Conservation (phyloP, 2,113 vertebrate species). For the Corythoichthys intestinalis region DNA sequence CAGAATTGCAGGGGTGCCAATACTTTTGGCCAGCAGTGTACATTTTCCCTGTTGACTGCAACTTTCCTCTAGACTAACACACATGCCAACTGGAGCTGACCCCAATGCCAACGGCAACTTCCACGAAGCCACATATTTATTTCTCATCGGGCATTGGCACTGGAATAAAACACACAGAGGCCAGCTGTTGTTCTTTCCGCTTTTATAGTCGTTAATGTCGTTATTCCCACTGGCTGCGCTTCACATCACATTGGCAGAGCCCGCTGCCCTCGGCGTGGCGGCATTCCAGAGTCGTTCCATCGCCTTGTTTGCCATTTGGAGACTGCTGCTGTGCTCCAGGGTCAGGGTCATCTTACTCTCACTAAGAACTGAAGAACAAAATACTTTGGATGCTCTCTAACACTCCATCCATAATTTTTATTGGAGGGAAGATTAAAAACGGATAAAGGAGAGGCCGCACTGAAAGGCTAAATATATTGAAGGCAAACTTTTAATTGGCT, state of each 20-base stretch:
- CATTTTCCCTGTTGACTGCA: background rate
- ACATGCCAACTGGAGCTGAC: background rate
- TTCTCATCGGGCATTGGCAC: constrained; percentile 38
- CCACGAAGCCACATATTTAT: constrained; percentile 26
- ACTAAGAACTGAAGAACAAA: background rate
- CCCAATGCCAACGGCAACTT: constrained; percentile 20
- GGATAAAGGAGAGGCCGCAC: constrained; percentile 28
- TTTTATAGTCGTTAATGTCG: constrained; percentile 29
- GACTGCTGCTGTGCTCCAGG: constrained; percentile 12
- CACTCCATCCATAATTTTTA: constrained; percentile 44
- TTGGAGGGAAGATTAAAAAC: constrained; percentile 21
- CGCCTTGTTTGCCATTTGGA: constrained; percentile 19
- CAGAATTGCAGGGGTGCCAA: too few species aligned
- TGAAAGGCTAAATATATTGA: constrained; percentile 36
- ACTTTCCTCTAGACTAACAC: background rate
- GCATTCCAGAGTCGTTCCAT: constrained; percentile 32
- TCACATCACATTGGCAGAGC: constrained; percentile 45
- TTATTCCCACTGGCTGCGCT: constrained; percentile 48
- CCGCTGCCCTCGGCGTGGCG: constrained; percentile 29
- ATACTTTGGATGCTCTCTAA: constrained; percentile 25
- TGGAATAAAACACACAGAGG: constrained; percentile 32
- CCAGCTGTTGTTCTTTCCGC: constrained; percentile 52
- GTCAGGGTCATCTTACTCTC: constrained; percentile 16
- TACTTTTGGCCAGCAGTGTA: too few species aligned
- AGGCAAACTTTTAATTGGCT: constrained; percentile 66